Evolutionary conservation across 2,113 vertebrate genomes (phyloP).

Genomic region (Dasyornis broadbenti): DNA sequence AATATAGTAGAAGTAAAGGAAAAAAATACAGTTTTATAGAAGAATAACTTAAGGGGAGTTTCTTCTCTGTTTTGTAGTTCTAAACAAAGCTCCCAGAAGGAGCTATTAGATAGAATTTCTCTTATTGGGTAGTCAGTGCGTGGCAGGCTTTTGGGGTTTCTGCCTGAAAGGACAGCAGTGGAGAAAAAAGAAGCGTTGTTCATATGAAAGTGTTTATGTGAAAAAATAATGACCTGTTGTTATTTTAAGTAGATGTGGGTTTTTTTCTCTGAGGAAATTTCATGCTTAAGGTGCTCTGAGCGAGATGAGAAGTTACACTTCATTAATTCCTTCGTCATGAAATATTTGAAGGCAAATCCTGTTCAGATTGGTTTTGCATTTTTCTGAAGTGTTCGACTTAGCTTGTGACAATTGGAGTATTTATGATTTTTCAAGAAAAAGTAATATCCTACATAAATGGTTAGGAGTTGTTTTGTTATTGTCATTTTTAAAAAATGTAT

Average conservation of each 20-base stretch:
- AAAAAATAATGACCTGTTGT: background rate
- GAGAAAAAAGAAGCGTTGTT: background rate
- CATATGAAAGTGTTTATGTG: background rate
- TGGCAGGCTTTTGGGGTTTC: background rate
- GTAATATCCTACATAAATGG: background rate
- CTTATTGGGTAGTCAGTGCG: background rate
- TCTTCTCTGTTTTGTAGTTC: background rate
- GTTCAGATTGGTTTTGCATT: background rate
- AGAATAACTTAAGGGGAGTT: background rate
- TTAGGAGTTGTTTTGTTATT: background rate
- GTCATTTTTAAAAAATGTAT: background rate
- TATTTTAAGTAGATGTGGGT: background rate
- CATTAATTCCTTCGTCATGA: background rate
- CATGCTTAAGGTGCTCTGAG: background rate
- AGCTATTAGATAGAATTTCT: background rate
- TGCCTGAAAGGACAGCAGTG: background rate
- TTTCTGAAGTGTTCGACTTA: background rate
- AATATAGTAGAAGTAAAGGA: background rate
- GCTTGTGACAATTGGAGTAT: background rate
- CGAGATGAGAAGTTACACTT: background rate
- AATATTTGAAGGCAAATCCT: background rate
- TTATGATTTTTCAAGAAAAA: background rate
- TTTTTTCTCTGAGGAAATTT: background rate
- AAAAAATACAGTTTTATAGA: background rate
- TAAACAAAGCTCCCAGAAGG: background rate